Evolutionary conservation across 1,140 invertebrate species (phyloP), one percentile per base, ranked within the genome.

Genomic region (Archivesica marissinica): DNA sequence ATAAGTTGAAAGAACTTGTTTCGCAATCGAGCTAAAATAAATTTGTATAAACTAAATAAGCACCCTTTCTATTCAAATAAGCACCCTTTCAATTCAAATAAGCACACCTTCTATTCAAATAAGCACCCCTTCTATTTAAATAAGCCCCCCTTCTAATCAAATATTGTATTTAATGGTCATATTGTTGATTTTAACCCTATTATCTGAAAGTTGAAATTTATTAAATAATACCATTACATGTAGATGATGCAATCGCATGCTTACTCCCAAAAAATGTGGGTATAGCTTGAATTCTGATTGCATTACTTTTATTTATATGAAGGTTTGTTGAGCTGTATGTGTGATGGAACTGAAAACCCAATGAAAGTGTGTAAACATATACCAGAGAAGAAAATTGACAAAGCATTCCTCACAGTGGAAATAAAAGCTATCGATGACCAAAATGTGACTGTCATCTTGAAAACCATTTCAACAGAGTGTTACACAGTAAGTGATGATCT

Each of bases 351-450:
- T 3, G 20, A 70, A 70, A 39, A 28, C 33, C 66, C 66, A 11
- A 44, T 50, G 28, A 72, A 72, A 3, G 41, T 30, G 3, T 78
- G 76, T 30, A 64, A 75, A 38, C 64, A 70, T 41, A 52, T 83
- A 23, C 76, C 88, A 59, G 44, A 88, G 0, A 47, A 82, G 23
- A 81, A 75, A 28, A 91, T 91, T 33, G 82, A 91, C 56, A 88
- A 86, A 41, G 90, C 90, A 0, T 83, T 76, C 33, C 50, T 89
- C 17, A 85, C 64, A 11, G 59, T 89, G 33, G 17, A 47, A 4
- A 86, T 72, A 74, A 76, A 88, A 50, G 68, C 41, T 33, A 41
- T 33, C 7, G 30, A 47, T 23, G 15, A 15, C 11, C 7, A 39
- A 44, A 33, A 66, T 30, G 39, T 61, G 3, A 54, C 44, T 17